Percentiles rank a stretch among this genome's conserved stretches.
phyloP scores from a whole-genome alignment of 2,888 invertebrate genomes.

The Palloptera scutellata region DNA sequence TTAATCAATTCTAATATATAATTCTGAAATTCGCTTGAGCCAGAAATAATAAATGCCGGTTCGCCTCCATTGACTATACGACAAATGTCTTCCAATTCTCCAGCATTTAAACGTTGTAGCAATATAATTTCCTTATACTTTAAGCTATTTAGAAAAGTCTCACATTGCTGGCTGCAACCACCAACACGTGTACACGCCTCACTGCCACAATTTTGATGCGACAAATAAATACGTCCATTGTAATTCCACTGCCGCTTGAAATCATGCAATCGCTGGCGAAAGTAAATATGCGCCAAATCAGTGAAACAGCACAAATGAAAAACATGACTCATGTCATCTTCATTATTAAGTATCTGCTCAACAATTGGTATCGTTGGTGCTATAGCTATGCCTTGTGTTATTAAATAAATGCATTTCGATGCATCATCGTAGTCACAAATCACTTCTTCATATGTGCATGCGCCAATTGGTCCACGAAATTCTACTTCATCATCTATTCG shows the following conservation, averaged over 20 bases:
- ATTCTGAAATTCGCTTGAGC: slow-evolving; percentile 47
- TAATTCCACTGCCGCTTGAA: slow-evolving; percentile 79
- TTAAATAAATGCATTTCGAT: slow-evolving; percentile 61
- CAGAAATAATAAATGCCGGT: slow-evolving; percentile 42
- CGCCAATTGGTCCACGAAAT: slow-evolving; percentile 76
- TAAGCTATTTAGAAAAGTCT: slow-evolving; percentile 43
- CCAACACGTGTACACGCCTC: slow-evolving; percentile 24
- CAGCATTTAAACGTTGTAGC: slow-evolving; percentile 40
- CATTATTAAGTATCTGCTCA: slow-evolving; percentile 70
- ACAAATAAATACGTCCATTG: slow-evolving; percentile 70
- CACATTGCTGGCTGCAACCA: slow-evolving; percentile 41
- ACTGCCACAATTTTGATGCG: slow-evolving; percentile 54
- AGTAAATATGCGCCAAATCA: slow-evolving; percentile 68
- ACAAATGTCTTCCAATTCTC: slow-evolving; percentile 38
- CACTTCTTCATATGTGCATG: slow-evolving; percentile 35
- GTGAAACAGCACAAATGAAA: slow-evolving; percentile 72
- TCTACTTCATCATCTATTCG: slow-evolving; percentile 66
- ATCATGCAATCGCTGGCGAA: slow-evolving; percentile 70
- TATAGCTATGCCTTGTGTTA: slow-evolving; percentile 80
- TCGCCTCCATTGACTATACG: slow-evolving; percentile 21
- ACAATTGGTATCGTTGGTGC: slow-evolving; percentile 75
- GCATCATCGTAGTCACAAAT: slow-evolving; percentile 24
- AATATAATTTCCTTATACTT: slow-evolving; percentile 54
- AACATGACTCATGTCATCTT: slow-evolving; percentile 73
- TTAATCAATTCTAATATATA: slow-evolving; percentile 34